These are phyloP conservation scores for Sesamia nonagrioides DNA, from an alignment of 1,140 invertebrate genomes.

Conservation along the genomic window DNA sequence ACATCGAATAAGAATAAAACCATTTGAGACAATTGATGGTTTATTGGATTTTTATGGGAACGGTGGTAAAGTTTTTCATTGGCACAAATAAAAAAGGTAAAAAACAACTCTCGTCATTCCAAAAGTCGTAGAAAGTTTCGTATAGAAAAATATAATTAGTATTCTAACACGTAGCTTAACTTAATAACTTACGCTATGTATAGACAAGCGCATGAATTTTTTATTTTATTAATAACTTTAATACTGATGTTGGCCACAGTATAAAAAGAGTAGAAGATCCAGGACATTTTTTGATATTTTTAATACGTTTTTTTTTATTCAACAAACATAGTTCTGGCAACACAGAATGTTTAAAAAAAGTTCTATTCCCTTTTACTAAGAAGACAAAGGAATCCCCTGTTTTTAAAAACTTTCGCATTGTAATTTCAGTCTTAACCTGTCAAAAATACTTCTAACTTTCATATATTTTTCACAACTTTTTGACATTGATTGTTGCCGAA, in stretches of 20 bases:
- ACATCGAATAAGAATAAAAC: background rate
- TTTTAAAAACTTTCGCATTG: too few species aligned
- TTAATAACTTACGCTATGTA: constrained; percentile 56
- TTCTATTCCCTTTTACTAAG: too few species aligned
- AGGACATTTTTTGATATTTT: background rate
- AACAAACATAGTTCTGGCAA: background rate
- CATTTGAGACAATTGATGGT: too few species aligned
- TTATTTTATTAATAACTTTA: constrained; percentile 60
- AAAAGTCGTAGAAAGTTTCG: constrained; percentile 76
- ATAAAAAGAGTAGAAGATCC: background rate
- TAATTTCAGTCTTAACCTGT: too few species aligned
- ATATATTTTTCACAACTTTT: too few species aligned
- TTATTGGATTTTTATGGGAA: too few species aligned
- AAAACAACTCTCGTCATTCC: constrained; percentile 72
- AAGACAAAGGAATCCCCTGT: too few species aligned
- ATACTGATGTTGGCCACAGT: constrained; percentile 60
- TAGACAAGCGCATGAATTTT: constrained; percentile 62
- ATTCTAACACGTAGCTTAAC: constrained; percentile 71
- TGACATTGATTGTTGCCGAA: too few species aligned
- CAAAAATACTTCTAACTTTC: too few species aligned
- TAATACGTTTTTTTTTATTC: background rate
- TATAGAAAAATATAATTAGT: constrained; percentile 81
- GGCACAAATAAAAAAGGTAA: constrained; percentile 57
- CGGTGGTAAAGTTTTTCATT: background rate
- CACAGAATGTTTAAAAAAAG: background rate